Evolutionary conservation across 2,888 invertebrate genomes (phyloP), one percentile per base, ranked within the genome.

Genomic region (Caenorhabditis wallacei): DNA sequence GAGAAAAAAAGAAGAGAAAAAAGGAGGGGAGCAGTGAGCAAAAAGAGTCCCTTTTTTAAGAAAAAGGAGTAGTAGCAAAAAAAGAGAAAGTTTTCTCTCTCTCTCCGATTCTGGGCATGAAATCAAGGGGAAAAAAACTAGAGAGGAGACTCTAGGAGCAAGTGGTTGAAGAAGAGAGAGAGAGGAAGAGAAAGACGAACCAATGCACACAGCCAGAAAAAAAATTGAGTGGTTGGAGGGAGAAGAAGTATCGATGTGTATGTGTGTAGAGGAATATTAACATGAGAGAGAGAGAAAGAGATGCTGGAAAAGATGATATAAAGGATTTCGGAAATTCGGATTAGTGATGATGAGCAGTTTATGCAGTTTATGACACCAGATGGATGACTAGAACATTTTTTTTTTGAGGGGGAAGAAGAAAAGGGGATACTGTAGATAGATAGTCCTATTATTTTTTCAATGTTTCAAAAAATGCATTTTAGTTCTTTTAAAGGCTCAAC

Each of bases 41-140:
- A 56, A 56, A 35, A 57, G 37, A 35, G 35, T 18, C 35, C 16
- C 56, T 24, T 22, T 53, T 37, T 54, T 69, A 57, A 69, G 64
- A 20, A 54, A 22, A 40, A 22, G 37, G 61, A 35, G 35, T 7
- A 35, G 35, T 7, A 51, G 35, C 43, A 46, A 43, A 22, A 30
- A 48, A 24, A 63, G 64, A 64, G 56, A 37, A 75, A 75, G 48
- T 54, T 74, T 74, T 74, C 64, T 40, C 22, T 22, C 35, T 35
- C 64, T 35, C 64, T 10, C 35, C 18, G 16, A 30, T 40, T 43
- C 46, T 63, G 43, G n/a, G 56, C 64, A 74, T 66, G 68, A 75
- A 75, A 75, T 70, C 70, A 80, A 80, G 80, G 64, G 54, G 71
- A 63, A 63, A 71, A 54, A 22, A 30, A n/a, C 35, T 26, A 16